Percentiles rank a stretch among this genome's conserved stretches.
Evolutionary conservation across 1,140 invertebrate species (phyloP).

Genomic region (Drosophila chauvacae): DNA sequence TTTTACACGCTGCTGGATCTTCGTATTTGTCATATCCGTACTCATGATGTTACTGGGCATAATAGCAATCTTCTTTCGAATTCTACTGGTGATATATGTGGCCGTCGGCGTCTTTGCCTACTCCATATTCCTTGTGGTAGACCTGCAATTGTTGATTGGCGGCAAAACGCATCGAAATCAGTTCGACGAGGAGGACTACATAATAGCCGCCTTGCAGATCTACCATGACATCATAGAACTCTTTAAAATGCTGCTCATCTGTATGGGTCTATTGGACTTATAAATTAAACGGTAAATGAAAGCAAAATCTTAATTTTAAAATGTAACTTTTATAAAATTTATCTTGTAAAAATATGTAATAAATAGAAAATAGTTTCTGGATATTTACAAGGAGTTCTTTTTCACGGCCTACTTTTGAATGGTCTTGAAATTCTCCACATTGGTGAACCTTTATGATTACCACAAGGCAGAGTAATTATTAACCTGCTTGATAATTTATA

Average conservation of each 20-base stretch:
- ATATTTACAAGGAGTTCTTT: background rate
- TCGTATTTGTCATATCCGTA: background rate
- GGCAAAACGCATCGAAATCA: background rate
- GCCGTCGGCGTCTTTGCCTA: background rate
- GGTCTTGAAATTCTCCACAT: no score
- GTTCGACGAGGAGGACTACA: slow-evolving; percentile 36
- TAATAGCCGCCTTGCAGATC: slow-evolving; percentile 41
- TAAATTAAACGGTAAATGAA: background rate
- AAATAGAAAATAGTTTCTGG: background rate
- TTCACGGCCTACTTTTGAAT: background rate
- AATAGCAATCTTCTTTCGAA: background rate
- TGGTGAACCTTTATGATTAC: no score
- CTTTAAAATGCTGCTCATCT: slow-evolving; percentile 8
- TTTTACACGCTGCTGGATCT: slow-evolving; percentile 38
- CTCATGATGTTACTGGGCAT: background rate
- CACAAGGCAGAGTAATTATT: no score
- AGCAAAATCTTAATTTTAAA: background rate
- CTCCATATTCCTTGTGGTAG: slow-evolving; percentile 18
- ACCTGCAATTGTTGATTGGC: slow-evolving; percentile 42
- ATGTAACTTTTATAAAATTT: background rate
- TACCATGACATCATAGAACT: slow-evolving; percentile 38
- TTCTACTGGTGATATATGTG: background rate
- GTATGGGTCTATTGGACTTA: slow-evolving; percentile 3
- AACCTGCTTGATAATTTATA: no score
- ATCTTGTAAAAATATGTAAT: background rate